Base-by-base conservation (phyloP, 2,888 invertebrate species). In the Orthosia gracilis region DNA sequence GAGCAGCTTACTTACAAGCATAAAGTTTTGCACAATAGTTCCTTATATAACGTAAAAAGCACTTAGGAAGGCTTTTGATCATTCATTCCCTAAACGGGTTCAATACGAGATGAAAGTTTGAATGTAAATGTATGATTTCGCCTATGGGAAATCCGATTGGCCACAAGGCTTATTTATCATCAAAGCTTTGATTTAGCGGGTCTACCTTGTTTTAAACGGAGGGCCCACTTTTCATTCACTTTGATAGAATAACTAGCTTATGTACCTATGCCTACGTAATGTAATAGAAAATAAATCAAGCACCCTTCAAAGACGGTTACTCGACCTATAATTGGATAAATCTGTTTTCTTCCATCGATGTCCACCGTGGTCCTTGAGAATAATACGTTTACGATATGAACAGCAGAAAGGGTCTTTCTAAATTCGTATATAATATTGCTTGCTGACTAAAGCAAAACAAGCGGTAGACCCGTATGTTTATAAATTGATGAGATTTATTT, bases 261-360 rank as follows among this genome's bases (percentile, higher is more conserved):
- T 40, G 40, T 40, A 52, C 52, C 21, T 69, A 64, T 54, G 49
- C 49, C 59, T 18, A 68, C 17, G 57, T 59, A 49, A 78, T 65
- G 23, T 69, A 59, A 74, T 82, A 74, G 45, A 73, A 78, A 78
- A 74, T 65, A 81, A 74, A 82, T 82, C 66, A 76, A 61, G 54
- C 31, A 52, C 47, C 78, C 67, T 69, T 62, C 75, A 78, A 78
- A 81, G 75, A 58, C 49, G 75, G 70, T 83, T 79, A 61, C 75
- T 68, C 79, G 69, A 82, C 83, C 83, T 82, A 69, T 79, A 75
- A 82, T 82, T 66, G 66, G 65, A 82, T 82, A 71, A 79, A 82
- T 75, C 71, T 75, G 83, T 75, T 83, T 83, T 82, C 81, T 75
- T n/a, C 47, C 69, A 66, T 83, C 79, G 69, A 79, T 83, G 75